Base-by-base conservation (phyloP, 2,113 vertebrate genomes). In the Fulmarus glacialis region DNA sequence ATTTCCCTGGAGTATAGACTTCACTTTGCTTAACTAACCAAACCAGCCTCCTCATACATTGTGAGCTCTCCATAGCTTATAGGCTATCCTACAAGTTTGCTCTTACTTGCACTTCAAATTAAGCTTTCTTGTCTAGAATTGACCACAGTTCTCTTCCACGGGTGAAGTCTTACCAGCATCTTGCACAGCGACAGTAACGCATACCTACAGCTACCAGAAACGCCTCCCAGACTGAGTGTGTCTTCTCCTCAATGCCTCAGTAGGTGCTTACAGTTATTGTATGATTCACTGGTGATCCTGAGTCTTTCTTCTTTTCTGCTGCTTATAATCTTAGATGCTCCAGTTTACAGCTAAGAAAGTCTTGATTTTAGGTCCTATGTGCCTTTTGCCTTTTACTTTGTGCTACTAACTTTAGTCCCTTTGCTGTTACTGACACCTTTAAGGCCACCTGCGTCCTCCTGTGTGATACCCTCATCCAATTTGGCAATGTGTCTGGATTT, bases 151-250 rank as follows among this genome's bases (percentile, higher is more conserved):
- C 80, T 80, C 59, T 53, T 82, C 47, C 84, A 67, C n/a, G n/a
- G 84, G 73, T 63, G 78, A 79, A 48, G 42, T 29, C 42, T 14
- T 20, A 38, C 11, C 55, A 74, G 64, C 50, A 29, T 20, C 77
- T 84, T 2, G 6, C 73, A 71, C 12, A 70, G 77, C 68, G 62
- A 27, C 56, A 17, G 34, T 11, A 30, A 40, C 11, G 3, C 47
- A 11, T 8, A 27, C 36, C 67, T 56, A 32, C 0, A 56, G 68
- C 77, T 81, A 26, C 64, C 5, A 38, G 60, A 87, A 93, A 71
- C 1, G 9, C 68, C 78, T 87, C 66, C 32, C 1, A 7, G 29
- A 22, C 4, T 26, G 14, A 2, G 0, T 23, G 26, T 23, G 27
- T 40, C 83, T 70, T 40, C 75, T 85, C 38, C 73, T 62, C 3